Evolutionary conservation across 2,113 vertebrate species (phyloP), one percentile per base, ranked within the genome.

Genomic region (Archilochus colubris): DNA sequence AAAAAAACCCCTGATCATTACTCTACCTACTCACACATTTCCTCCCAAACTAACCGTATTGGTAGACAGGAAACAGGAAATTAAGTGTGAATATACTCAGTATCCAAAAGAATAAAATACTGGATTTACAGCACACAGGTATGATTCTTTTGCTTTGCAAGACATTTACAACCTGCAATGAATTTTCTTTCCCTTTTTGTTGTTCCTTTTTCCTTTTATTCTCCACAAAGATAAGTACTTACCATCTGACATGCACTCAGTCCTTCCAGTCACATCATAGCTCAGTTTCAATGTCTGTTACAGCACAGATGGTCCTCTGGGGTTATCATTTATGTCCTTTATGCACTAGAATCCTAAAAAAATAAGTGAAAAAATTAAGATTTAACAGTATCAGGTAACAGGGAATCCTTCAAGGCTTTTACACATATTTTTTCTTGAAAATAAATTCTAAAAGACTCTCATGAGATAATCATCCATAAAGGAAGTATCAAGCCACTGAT

Each of bases 231-330:
- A 51, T 51, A 23, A 51, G 50, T 48, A 91, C 93, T 95, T 88
- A 94, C 95, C 93, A 94, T 70, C 76, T 91, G 79, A 95, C 59
- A 91, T 44, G 58, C 66, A 82, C 48, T 66, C 61, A 62, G 62
- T 74, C 33, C 76, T 89, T 85, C 76, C 91, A 96, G 85, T 97
- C 93, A 97, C 95, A 94, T 66, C 44, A 68, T 57, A 89, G 68
- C 61, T 53, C 57, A 62, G 58, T 86, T 88, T 64, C 61, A 86
- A 7, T 59, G 59, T 50, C 78, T 93, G 58, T 54, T 96, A 70
- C 87, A 83, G 77, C 89, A 93, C 69, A 89, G 77, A 84, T 23
- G 64, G 88, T 61, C 89, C 61, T 88, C 72, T 84, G 31, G 36
- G 44, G 84, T 87, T 91, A 89, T 53, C 24, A 69, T 84, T 93